phyloP scores from a whole-genome alignment of 2,113 vertebrate genomes.

The Corythaeola cristata region DNA sequence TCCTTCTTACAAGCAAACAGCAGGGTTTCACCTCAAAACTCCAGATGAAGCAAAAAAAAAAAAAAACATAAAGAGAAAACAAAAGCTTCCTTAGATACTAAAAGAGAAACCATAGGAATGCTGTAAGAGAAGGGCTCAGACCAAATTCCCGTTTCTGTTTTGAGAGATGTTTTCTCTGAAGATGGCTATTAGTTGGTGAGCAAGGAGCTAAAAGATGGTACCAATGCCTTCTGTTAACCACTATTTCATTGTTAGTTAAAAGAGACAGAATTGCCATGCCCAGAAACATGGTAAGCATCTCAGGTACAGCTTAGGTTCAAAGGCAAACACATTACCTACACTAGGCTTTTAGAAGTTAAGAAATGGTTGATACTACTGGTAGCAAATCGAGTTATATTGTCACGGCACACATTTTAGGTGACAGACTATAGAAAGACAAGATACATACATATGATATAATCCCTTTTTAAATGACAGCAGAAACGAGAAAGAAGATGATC shows the following conservation, averaged over 20 bases:
- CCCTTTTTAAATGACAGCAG: not conserved
- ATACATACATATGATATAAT: not conserved
- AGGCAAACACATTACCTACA: not conserved
- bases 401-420: not conserved
- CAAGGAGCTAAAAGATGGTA: not conserved
- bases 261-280: not conserved
- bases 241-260: not conserved
- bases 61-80: not conserved
- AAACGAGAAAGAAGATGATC: not conserved
- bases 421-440: not conserved
- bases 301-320: not conserved
- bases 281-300: fast-evolving
- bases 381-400: not conserved
- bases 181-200: not conserved
- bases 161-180: not conserved
- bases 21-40: not conserved
- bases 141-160: not conserved
- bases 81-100: not conserved
- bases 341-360: not conserved
- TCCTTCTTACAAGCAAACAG: not conserved
- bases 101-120: not conserved
- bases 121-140: not conserved
- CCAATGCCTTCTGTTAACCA: not conserved
- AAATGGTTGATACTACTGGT: not conserved
- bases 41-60: not conserved